Conservation (phyloP, 2,888 invertebrate genomes). For the Machimus atricapillus region DNA sequence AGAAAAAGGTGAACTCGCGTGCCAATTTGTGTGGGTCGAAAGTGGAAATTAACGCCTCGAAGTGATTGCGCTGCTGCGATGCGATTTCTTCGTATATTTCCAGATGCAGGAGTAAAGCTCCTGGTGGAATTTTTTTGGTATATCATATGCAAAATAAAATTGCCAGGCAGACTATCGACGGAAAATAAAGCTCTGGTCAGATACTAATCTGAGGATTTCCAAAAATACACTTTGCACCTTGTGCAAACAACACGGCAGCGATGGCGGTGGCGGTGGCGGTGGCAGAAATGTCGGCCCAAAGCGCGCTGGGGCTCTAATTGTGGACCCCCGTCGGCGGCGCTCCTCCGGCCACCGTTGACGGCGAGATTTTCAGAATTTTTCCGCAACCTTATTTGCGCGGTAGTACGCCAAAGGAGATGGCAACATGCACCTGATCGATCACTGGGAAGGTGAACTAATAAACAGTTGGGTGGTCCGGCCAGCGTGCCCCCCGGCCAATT, state of each 20-base stretch:
- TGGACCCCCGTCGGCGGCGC: not conserved
- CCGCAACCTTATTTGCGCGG: conserved; percentile 34
- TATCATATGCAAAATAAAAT: not conserved
- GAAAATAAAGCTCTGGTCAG: not conserved
- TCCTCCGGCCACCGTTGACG: not conserved
- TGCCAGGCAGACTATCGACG: too few relatives aligned
- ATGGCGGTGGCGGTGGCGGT: not conserved
- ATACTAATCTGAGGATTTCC: not conserved
- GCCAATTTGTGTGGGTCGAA: conserved; percentile 22
- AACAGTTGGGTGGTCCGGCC: conserved; percentile 41
- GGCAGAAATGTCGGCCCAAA: not conserved
- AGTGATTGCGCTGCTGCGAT: not conserved
- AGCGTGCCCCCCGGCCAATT: conserved; percentile 21
- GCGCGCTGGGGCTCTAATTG: not conserved
- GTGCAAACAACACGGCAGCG: not conserved
- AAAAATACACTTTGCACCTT: conserved; percentile 30
- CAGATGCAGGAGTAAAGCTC: conserved; percentile 17
- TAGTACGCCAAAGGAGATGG: not conserved
- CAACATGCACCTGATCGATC: conserved; percentile 25
- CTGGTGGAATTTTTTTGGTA: not conserved
- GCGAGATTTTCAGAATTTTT: conserved; percentile 23
- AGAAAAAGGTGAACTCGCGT: conserved; percentile 33
- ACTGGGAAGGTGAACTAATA: conserved; percentile 36
- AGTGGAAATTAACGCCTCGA: not conserved
- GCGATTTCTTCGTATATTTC: not conserved